Conservation (phyloP, 2,888 invertebrate species). For the Amphipyra tragopoginis region DNA sequence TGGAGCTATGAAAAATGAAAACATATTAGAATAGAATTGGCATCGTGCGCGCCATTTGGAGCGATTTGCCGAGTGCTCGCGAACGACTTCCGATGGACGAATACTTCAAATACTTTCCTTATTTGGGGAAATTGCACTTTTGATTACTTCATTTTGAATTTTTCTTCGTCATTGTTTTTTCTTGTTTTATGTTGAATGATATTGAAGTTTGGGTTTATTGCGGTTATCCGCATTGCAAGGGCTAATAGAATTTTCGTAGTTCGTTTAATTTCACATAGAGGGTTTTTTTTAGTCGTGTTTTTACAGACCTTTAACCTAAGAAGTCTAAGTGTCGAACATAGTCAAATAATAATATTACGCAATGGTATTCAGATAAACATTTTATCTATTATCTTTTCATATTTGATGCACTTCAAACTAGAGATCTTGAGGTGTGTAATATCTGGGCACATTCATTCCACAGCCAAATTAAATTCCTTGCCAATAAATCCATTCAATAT, state of each 20-base stretch:
- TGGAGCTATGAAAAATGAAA: slow-evolving; percentile 62
- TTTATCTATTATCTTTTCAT: too few relatives aligned
- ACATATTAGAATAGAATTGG: slow-evolving; percentile 71
- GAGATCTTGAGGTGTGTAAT: too few relatives aligned
- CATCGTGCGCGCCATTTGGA: slow-evolving; percentile 70
- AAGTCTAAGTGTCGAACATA: too few relatives aligned
- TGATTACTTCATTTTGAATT: slow-evolving; percentile 75
- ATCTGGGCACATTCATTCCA: not conserved
- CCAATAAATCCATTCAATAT: slow-evolving; percentile 2
- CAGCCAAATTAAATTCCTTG: slow-evolving; percentile 10
- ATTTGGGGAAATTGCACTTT: slow-evolving; percentile 75
- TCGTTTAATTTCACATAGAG: not conserved
- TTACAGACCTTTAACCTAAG: too few relatives aligned
- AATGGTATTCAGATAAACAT: too few relatives aligned
- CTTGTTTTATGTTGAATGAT: slow-evolving; percentile 42
- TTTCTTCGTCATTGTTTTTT: slow-evolving; percentile 45
- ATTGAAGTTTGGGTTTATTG: slow-evolving; percentile 25
- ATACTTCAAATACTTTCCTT: slow-evolving; percentile 74
- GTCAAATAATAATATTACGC: too few relatives aligned
- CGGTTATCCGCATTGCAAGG: slow-evolving; percentile 4
- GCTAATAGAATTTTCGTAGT: slow-evolving; percentile 8
- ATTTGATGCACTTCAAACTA: too few relatives aligned
- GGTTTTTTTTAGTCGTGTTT: too few relatives aligned
- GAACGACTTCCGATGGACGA: slow-evolving; percentile 78
- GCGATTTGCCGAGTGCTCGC: slow-evolving; percentile 75